Conservation (phyloP, 2,113 vertebrate genomes). For the Onychostoma macrolepis region DNA sequence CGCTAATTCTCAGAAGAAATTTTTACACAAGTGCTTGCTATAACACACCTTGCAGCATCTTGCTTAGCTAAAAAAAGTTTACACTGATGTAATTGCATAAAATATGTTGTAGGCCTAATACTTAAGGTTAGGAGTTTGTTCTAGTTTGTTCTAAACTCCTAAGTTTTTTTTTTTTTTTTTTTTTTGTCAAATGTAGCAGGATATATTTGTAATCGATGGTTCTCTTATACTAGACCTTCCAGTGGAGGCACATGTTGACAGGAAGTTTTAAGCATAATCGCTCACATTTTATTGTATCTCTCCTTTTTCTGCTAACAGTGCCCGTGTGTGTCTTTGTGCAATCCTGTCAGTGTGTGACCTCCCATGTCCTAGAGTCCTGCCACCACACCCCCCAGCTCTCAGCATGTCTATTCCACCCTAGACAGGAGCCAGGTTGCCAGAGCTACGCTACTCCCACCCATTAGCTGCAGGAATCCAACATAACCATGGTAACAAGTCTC, state of each 20-base stretch:
- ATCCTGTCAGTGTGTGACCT: slow-evolving; percentile 73
- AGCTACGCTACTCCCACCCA: slow-evolving; percentile 86
- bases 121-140: neutral
- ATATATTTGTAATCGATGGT: neutral
- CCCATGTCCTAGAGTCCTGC: slow-evolving; percentile 74
- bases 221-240: neutral
- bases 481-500: slow-evolving; percentile 97
- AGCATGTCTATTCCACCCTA: slow-evolving; percentile 77
- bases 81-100: neutral
- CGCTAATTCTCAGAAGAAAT: neutral
- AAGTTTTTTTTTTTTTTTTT: neutral
- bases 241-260: neutral
- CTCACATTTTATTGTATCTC: slow-evolving; percentile 25
- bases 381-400: slow-evolving; percentile 76
- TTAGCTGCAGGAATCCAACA: slow-evolving; percentile 89
- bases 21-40: neutral
- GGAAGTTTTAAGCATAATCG: slow-evolving; percentile 7
- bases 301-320: slow-evolving; percentile 10
- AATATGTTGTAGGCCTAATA: neutral
- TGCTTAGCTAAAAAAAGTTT: neutral
- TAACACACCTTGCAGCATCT: neutral
- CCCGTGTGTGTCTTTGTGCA: slow-evolving; percentile 23
- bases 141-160: neutral
- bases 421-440: slow-evolving; percentile 81
- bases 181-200: neutral